Evolutionary conservation across 53 echinoderm and acorn worm genomes (phyloP).

Genomic region (Hippasteria phrygiana): DNA sequence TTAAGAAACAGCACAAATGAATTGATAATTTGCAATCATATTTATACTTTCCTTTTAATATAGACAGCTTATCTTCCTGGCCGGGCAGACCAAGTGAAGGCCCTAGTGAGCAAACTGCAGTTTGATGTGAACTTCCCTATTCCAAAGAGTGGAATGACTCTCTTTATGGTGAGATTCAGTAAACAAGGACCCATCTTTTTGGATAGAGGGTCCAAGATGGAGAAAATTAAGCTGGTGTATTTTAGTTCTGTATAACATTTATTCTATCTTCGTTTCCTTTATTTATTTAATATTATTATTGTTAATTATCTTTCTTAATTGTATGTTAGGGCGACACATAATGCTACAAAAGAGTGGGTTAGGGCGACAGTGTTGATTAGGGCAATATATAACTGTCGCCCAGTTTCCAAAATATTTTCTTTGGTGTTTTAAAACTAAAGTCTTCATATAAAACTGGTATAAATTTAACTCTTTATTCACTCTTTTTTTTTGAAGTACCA

Average conservation of each 20-base stretch:
- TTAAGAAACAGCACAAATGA: neutral
- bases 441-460: neutral
- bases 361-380: no score
- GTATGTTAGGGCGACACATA: no score
- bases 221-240: neutral
- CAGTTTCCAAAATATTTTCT: no score
- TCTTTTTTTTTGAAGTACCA: no score
- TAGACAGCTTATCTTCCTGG: slow-evolving; percentile 73
- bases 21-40: neutral
- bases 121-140: slow-evolving; percentile 77
- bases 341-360: no score
- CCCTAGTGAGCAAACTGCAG: slow-evolving; percentile 59
- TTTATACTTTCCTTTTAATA: neutral
- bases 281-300: no score
- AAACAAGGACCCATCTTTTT: neutral
- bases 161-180: slow-evolving; percentile 72
- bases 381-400: no score
- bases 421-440: no score
- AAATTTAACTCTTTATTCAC: neutral
- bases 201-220: neutral
- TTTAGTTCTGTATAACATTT: no score
- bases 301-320: no score
- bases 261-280: neutral
- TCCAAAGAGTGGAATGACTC: slow-evolving; percentile 75
- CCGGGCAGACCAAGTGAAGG: slow-evolving; percentile 65